Conservation (phyloP, 2,797 vertebrate genomes). For the Tinamus major region DNA sequence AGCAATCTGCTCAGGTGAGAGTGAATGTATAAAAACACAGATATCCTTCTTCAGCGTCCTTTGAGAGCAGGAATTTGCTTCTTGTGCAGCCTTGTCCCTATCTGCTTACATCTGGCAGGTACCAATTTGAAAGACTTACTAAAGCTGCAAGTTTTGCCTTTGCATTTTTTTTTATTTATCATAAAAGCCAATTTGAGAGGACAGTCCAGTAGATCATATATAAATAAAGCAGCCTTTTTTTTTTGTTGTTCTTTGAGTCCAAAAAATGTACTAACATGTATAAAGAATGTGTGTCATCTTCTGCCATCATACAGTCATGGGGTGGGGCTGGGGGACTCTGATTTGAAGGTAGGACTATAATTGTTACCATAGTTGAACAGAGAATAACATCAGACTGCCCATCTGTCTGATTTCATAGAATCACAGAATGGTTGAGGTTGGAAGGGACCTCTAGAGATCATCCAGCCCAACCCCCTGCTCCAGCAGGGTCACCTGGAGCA, state of each 20-base stretch:
- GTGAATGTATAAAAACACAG: background rate
- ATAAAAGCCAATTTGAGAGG: background rate
- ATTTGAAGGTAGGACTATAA: background rate
- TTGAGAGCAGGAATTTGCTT: background rate
- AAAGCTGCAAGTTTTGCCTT: background rate
- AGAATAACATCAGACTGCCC: background rate
- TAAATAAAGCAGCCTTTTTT: background rate
- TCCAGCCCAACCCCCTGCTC: too few relatives aligned
- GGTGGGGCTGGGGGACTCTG: background rate
- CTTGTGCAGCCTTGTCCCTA: rapidly evolving
- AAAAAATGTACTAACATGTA: background rate
- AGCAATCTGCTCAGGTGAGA: background rate
- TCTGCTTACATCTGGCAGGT: background rate
- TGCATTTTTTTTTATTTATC: background rate
- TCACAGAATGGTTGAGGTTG: too few relatives aligned
- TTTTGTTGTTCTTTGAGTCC: background rate
- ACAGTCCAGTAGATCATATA: background rate
- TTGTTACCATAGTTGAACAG: background rate
- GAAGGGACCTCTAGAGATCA: too few relatives aligned
- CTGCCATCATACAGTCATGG: rapidly evolving
- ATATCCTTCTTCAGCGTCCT: background rate
- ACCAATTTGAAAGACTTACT: background rate
- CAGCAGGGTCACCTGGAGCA: too few relatives aligned
- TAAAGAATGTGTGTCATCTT: background rate
- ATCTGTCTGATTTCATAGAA: background rate